Evolutionary conservation across 2,888 invertebrate genomes (phyloP).

Genomic region (Andrena fulva): DNA sequence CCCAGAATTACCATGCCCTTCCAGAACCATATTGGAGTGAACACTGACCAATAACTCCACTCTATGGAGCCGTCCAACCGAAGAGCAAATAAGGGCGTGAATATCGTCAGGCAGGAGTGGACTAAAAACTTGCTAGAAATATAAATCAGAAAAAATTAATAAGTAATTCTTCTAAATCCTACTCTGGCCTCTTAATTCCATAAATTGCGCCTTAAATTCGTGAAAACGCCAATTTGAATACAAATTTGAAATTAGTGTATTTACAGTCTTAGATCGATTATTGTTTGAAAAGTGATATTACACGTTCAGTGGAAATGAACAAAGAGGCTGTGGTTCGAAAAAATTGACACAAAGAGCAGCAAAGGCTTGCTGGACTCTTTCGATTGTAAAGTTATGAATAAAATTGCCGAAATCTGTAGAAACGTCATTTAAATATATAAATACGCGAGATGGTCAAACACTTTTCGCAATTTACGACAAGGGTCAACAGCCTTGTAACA

Average conservation of each 20-base stretch:
- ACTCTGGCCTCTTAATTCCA: background rate
- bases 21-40: constrained; percentile 99
- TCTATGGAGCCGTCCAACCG: constrained; percentile 94
- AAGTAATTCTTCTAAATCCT: constrained; percentile 14
- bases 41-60: constrained; percentile 98
- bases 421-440: background rate
- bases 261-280: background rate
- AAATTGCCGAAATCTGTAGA: background rate
- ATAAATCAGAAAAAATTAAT: constrained; percentile 66
- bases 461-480: constrained; percentile 1
- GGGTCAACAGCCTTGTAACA: constrained; percentile 26
- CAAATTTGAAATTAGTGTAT: background rate
- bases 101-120: constrained; percentile 95
- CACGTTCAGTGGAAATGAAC: background rate
- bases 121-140: constrained; percentile 96
- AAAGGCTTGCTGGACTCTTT: background rate
- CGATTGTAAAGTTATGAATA: constrained; percentile 9
- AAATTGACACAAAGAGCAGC: background rate
- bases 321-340: background rate
- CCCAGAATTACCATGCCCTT: constrained; percentile 96
- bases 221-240: background rate
- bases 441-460: background rate
- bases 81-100: constrained; percentile 95
- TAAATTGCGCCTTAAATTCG: background rate
- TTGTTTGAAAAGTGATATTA: background rate